Evolutionary conservation across 30 jellyfish, hydroid and myxozoan genomes (phyloP), one percentile per base, ranked within the genome.

Genomic region (Hydractinia symbiolongicarpus): DNA sequence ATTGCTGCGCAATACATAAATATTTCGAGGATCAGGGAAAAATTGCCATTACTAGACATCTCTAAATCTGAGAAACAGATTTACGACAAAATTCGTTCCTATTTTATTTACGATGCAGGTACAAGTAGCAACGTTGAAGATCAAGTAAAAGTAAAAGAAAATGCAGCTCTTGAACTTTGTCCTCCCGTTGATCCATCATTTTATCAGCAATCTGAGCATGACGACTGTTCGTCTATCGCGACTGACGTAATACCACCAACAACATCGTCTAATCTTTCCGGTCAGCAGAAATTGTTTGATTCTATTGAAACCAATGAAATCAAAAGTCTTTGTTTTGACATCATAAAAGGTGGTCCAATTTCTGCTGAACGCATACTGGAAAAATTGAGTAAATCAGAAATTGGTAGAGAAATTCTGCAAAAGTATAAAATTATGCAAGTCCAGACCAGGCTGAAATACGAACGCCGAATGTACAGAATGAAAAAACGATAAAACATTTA

Each of bases 191-290:
- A 62, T 50, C 50, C 16, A 15, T 40, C 30, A 6, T 15, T 9
- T 62, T 15, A 62, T 62, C 50, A 62, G 50, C 30, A 15, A 40
- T 40, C 16, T 40, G 50, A 40, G 50, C 16, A 40, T 62, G 50
- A 62, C 7, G 73, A 62, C 30, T 40, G 30, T 15, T 40, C 16
- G 16, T 62, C 73, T 15, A 62, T 62, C 30, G 73, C 16, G 50
- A 15, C 73, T 62, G 73, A 62, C 5, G 73, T 62, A 15, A 62
- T 62, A 15, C 73, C 73, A 62, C 73, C 73, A 15, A 62, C 73
- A 50, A 62, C 16, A 62, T 15, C 50, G 16, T 62, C 73, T 62
- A n/a, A n/a, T n/a, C n/a, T n/a, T n/a, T 62, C 50, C 30, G 30
- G 30, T 62, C 50, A 50, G 50, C 16, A 50, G 30, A 50, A 9